These are phyloP conservation scores for Megalurothrips usitatus DNA, from an alignment of 2,888 invertebrate genomes.

Conservation along the genomic window DNA sequence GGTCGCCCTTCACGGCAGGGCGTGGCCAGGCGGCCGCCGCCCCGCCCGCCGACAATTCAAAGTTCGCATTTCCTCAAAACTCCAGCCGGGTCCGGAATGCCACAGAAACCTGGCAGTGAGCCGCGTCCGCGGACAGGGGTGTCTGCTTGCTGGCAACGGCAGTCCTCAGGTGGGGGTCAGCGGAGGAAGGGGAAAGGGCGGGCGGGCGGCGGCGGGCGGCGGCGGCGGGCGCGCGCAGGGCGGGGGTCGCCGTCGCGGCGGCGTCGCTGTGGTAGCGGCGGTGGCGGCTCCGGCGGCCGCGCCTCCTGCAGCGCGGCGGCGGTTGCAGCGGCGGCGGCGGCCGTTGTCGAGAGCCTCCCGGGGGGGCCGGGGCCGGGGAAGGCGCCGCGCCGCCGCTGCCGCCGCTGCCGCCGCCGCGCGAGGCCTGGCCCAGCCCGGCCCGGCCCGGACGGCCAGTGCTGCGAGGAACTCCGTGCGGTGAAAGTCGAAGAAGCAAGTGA, in stretches of 20 bases:
- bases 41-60: not conserved
- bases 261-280: not conserved
- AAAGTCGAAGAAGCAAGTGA: conserved; percentile 2
- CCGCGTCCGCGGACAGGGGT: too few species aligned
- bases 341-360: not conserved
- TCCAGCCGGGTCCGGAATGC: too few species aligned
- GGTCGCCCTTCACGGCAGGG: conserved; percentile 2
- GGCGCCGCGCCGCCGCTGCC: not conserved
- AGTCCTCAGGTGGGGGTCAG: too few species aligned
- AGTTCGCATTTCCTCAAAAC: too few species aligned
- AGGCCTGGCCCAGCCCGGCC: not conserved
- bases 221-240: not conserved
- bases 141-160: too few species aligned
- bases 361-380: not conserved
- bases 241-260: not conserved
- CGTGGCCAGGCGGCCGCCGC: not conserved
- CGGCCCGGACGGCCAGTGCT: conserved; percentile 3
- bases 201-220: not conserved
- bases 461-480: conserved; percentile 24
- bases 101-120: too few species aligned
- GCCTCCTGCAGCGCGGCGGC: not conserved
- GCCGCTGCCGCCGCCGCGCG: not conserved
- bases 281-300: not conserved
- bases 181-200: not conserved
- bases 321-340: not conserved